A percentile compares a stretch with the other conserved stretches of the same genome.
These are phyloP conservation scores for Rhogogaster chlorosoma DNA, from an alignment of 2,888 invertebrate species.

Conservation along the genomic window DNA sequence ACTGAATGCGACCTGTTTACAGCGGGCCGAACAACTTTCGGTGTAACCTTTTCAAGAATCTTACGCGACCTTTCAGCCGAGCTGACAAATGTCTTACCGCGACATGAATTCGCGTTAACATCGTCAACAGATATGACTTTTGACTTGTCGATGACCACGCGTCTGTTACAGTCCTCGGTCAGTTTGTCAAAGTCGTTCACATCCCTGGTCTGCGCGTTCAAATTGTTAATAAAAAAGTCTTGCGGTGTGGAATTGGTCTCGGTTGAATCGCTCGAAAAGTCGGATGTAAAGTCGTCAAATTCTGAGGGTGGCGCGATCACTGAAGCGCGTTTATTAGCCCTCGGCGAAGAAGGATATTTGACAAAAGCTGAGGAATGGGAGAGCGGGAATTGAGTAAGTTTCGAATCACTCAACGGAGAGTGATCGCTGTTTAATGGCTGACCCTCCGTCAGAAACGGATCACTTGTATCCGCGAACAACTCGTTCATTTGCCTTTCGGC, in stretches of 20 bases:
- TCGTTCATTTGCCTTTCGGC: slow-evolving; percentile 92
- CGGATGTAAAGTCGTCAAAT: slow-evolving; percentile 75
- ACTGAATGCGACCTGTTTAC: slow-evolving; percentile 66
- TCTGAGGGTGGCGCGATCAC: slow-evolving; percentile 77
- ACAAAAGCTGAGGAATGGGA: slow-evolving; percentile 76
- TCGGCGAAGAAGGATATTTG: slow-evolving; percentile 65
- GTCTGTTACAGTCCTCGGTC: slow-evolving; percentile 55
- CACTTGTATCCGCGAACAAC: slow-evolving; percentile 84
- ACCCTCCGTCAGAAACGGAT: slow-evolving; percentile 72
- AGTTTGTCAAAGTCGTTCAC: slow-evolving; percentile 24
- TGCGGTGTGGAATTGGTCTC: slow-evolving; percentile 71
- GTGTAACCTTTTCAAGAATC: slow-evolving; percentile 60
- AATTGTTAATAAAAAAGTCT: slow-evolving; percentile 63
- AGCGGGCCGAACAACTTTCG: slow-evolving; percentile 61
- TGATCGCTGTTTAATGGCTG: slow-evolving; percentile 58
- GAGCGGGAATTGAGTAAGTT: slow-evolving; percentile 70
- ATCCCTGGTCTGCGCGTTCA: slow-evolving; percentile 42
- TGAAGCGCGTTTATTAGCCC: slow-evolving; percentile 71
- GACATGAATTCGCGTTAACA: slow-evolving; percentile 42
- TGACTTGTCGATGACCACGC: slow-evolving; percentile 71
- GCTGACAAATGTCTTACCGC: slow-evolving; percentile 54
- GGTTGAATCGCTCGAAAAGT: slow-evolving; percentile 72
- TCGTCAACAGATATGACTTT: slow-evolving; percentile 58
- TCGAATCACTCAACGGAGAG: slow-evolving; percentile 55
- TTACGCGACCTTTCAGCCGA: slow-evolving; percentile 60